Evolutionary conservation across 35 echinoderm and acorn worm genomes (phyloP).

Genomic region (Heliocidaris tuberculata): DNA sequence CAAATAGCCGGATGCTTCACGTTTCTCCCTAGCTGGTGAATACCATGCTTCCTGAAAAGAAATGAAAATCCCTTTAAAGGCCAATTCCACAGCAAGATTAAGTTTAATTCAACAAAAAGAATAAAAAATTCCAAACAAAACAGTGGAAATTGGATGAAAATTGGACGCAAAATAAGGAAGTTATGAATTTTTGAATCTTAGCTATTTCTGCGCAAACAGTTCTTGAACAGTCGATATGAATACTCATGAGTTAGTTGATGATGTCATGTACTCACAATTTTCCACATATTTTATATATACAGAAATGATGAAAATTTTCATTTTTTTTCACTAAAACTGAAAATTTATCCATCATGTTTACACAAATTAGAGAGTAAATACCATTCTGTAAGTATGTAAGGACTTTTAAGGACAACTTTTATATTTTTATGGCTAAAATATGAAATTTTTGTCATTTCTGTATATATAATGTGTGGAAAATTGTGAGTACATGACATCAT

Average conservation of each 20-base stretch:
- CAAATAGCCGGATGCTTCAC: too few species aligned
- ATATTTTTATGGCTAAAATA: slow-evolving; percentile 15
- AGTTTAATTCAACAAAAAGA: slow-evolving; percentile 8
- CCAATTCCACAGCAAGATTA: slow-evolving; percentile 12
- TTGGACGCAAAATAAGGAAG: too few species aligned
- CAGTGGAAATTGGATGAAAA: slow-evolving; percentile 13
- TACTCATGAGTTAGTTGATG: background rate
- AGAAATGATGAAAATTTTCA: background rate
- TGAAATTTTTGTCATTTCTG: slow-evolving; percentile 14
- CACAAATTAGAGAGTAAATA: too few species aligned
- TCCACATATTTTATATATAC: background rate
- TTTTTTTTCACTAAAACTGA: slow-evolving; percentile 14
- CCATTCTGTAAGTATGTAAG: too few species aligned
- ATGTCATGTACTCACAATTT: slow-evolving; percentile 13
- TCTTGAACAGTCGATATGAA: slow-evolving; percentile 13
- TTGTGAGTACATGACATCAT: slow-evolving; percentile 13
- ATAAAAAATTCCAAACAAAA: slow-evolving; percentile 6
- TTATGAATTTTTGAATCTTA: slow-evolving; percentile 7
- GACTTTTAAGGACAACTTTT: too few species aligned
- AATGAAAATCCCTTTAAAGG: slow-evolving; percentile 11
- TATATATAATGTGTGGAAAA: slow-evolving; percentile 15
- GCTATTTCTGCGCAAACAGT: slow-evolving; percentile 11
- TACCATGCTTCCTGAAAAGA: too few species aligned
- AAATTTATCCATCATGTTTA: too few species aligned
- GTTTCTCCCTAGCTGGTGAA: too few species aligned